Evolutionary conservation across 2,888 invertebrate species (phyloP).

Genomic region (Oligia latruncula): DNA sequence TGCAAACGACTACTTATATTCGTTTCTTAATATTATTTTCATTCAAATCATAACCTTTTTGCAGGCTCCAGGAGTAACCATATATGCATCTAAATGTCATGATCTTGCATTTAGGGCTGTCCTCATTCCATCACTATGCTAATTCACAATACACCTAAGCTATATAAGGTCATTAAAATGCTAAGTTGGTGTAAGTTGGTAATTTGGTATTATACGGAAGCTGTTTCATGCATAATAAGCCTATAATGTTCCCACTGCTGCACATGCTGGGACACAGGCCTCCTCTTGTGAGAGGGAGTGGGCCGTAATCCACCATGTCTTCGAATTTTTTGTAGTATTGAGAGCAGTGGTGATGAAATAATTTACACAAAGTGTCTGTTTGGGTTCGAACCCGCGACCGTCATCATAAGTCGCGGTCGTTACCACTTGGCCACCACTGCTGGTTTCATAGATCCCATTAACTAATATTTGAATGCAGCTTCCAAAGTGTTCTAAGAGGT

Average conservation of each 20-base stretch:
- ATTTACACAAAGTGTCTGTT: not conserved
- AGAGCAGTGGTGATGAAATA: not conserved
- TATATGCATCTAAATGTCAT: slow-evolving; percentile 4
- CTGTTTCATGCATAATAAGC: not conserved
- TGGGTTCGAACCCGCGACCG: not conserved
- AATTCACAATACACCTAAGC: not conserved
- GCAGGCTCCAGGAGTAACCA: not conserved
- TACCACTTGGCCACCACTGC: not conserved
- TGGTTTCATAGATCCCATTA: not conserved
- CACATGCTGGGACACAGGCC: no score
- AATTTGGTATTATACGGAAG: not conserved
- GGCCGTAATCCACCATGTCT: not conserved
- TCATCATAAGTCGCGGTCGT: not conserved
- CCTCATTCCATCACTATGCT: not conserved
- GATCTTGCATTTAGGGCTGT: not conserved
- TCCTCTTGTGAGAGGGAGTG: not conserved
- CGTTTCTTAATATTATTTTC: slow-evolving; percentile 16
- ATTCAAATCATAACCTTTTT: slow-evolving; percentile 42
- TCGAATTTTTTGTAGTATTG: not conserved
- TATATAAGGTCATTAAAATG: not conserved
- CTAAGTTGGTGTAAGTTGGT: not conserved
- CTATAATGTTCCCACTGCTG: not conserved
- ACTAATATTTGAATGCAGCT: slow-evolving; percentile 25
- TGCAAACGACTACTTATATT: not conserved
- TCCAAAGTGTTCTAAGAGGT: slow-evolving; percentile 9